These are phyloP conservation scores for human DNA, from an alignment of 2,113 vertebrate species.

Conservation along the genomic window DNA sequence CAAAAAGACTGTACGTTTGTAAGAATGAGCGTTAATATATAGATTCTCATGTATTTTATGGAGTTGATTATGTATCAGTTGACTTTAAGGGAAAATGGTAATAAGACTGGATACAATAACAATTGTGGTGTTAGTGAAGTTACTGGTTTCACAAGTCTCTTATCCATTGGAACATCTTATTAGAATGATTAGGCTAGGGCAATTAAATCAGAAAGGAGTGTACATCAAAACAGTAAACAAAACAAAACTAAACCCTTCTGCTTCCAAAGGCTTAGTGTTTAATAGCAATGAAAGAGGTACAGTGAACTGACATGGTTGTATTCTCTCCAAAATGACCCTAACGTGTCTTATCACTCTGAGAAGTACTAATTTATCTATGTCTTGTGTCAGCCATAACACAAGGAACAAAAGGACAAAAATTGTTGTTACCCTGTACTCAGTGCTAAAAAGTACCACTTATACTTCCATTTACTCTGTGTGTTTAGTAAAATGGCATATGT, in stretches of 20 bases:
- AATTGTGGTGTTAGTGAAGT: not conserved
- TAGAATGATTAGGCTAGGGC: slow-evolving; percentile 43
- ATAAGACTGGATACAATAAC: slow-evolving; percentile 23
- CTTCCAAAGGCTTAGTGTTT: slow-evolving; percentile 64
- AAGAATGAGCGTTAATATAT: not conserved
- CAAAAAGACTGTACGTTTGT: slow-evolving; percentile 16
- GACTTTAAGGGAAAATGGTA: slow-evolving; percentile 40
- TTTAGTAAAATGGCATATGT: slow-evolving; percentile 40
- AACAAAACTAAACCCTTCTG: slow-evolving; percentile 26
- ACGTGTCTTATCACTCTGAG: slow-evolving; percentile 54
- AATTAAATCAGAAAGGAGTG: slow-evolving; percentile 69
- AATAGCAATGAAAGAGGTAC: not conserved
- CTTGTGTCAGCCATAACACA: slow-evolving; percentile 58
- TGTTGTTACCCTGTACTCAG: slow-evolving; percentile 41
- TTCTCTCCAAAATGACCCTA: slow-evolving; percentile 62
- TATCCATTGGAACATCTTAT: slow-evolving; percentile 61
- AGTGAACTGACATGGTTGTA: slow-evolving; percentile 57
- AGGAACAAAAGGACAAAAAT: slow-evolving; percentile 66
- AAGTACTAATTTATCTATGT: slow-evolving; percentile 67
- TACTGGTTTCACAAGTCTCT: not conserved
- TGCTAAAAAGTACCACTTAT: not conserved
- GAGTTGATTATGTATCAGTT: slow-evolving; percentile 53
- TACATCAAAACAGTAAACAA: slow-evolving; percentile 51
- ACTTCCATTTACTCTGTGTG: not conserved
- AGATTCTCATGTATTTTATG: not conserved